Conservation (phyloP, 2,113 vertebrate genomes). For the Sinocyclocheilus anshuiensis region DNA sequence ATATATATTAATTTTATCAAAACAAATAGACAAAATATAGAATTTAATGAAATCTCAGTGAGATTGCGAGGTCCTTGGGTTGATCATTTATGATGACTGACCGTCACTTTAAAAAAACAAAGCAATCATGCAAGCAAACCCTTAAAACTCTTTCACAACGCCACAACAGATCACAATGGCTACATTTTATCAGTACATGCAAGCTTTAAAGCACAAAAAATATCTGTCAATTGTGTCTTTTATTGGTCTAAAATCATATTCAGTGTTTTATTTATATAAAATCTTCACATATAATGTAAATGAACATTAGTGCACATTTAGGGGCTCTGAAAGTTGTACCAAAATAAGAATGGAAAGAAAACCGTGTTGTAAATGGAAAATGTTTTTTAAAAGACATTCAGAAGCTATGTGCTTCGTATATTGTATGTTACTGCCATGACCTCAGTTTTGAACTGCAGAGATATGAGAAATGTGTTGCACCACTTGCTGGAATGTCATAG, state of each 20-base stretch:
- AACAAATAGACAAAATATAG: conserved; percentile 57
- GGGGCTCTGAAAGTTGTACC: not conserved
- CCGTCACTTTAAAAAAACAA: conserved; percentile 39
- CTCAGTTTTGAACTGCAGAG: conserved; percentile 1
- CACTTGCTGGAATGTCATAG: conserved; percentile 41
- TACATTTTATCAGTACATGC: conserved; percentile 50
- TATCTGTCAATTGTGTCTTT: not conserved
- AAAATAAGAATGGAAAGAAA: not conserved
- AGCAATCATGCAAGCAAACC: conserved; percentile 55
- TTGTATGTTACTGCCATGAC: not conserved
- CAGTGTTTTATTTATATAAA: not conserved
- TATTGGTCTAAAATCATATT: not conserved
- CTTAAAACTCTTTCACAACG: not conserved
- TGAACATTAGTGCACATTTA: conserved; percentile 13
- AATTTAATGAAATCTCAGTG: conserved; percentile 42
- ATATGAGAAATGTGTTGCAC: not conserved
- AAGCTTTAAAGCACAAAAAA: conserved; percentile 57
- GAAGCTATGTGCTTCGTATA: not conserved
- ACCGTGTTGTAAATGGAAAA: not conserved
- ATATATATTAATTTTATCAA: conserved; percentile 60
- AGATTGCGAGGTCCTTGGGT: conserved; percentile 42
- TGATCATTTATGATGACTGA: conserved; percentile 34
- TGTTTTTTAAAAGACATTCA: conserved; percentile 5
- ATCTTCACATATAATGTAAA: conserved; percentile 5
- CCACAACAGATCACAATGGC: conserved; percentile 57